phyloP scores from a whole-genome alignment of 2,113 vertebrate genomes.

The Ptychochromis oligacanthus region DNA sequence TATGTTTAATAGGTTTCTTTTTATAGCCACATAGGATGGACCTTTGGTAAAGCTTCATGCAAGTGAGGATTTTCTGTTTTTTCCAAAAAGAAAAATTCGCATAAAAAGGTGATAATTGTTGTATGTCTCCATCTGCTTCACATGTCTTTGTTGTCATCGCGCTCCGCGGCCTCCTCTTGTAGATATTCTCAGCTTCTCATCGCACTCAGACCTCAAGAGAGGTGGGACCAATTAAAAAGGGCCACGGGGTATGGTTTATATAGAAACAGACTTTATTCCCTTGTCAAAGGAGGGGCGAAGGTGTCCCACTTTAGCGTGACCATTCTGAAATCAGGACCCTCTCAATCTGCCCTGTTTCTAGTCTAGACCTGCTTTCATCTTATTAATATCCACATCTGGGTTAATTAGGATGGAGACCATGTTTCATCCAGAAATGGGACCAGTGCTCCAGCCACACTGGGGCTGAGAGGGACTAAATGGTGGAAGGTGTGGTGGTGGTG shows the following conservation, averaged over 20 bases:
- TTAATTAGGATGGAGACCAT: slow-evolving; percentile 83
- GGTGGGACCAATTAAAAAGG: slow-evolving; percentile 62
- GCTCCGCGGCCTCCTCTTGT: slow-evolving; percentile 6
- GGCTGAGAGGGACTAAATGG: slow-evolving; percentile 24
- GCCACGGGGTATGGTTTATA: slow-evolving; percentile 73
- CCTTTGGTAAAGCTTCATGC: not conserved
- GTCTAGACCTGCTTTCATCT: slow-evolving; percentile 78
- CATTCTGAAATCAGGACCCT: slow-evolving; percentile 74
- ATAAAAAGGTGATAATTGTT: slow-evolving; percentile 2
- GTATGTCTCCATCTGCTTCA: slow-evolving; percentile 27
- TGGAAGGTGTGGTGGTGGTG: not conserved
- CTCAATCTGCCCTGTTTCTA: slow-evolving; percentile 75
- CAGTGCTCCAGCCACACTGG: slow-evolving; percentile 54
- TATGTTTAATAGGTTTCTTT: slow-evolving; percentile 9
- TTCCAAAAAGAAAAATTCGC: not conserved
- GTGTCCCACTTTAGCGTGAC: slow-evolving; percentile 79
- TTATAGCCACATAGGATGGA: not conserved
- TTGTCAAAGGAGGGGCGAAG: slow-evolving; percentile 53
- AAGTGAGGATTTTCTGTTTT: not conserved
- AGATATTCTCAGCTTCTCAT: slow-evolving; percentile 65
- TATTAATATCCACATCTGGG: slow-evolving; percentile 85
- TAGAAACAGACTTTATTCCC: slow-evolving; percentile 75
- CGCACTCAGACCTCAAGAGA: slow-evolving; percentile 46
- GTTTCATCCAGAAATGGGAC: slow-evolving; percentile 72
- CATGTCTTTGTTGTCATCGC: slow-evolving; percentile 33